Conservation (phyloP, 2,888 invertebrate genomes). For the Aromia moschata region DNA sequence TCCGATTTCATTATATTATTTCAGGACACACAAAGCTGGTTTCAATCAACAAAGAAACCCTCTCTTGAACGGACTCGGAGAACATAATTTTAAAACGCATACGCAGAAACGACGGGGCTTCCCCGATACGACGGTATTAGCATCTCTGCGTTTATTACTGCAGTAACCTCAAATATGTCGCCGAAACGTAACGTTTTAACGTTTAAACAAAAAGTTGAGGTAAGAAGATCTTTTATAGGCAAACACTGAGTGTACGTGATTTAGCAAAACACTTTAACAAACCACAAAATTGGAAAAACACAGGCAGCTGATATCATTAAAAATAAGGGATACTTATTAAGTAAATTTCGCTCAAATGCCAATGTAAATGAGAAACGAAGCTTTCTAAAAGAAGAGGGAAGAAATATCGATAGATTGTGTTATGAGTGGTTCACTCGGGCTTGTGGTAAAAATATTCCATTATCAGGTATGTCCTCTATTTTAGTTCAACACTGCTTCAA, state of each 20-base stretch:
- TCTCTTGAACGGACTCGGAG: neutral
- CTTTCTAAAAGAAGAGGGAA: neutral
- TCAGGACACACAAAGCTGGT: neutral
- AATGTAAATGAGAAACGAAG: neutral
- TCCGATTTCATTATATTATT: too few relatives aligned
- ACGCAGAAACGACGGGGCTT: neutral
- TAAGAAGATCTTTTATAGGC: neutral
- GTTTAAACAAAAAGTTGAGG: neutral
- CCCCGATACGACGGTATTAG: neutral
- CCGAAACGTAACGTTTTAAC: neutral
- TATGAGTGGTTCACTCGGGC: conserved; percentile 3
- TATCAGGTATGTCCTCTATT: neutral
- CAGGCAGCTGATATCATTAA: conserved; percentile 6
- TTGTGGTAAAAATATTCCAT: neutral
- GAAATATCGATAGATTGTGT: conserved; percentile 2
- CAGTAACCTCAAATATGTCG: neutral
- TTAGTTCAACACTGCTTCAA: neutral
- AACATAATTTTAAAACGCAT: neutral
- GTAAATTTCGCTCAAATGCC: neutral
- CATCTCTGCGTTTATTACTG: neutral
- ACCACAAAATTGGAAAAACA: conserved; percentile 12
- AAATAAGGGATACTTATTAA: neutral
- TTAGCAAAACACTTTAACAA: conserved; percentile 3
- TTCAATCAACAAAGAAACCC: neutral
- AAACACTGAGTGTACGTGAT: conserved; percentile 1